Percentiles rank a stretch among this genome's conserved stretches.
These are phyloP conservation scores for Pipistrellus nathusii DNA, from an alignment of 2,797 vertebrate genomes.

Conservation along the genomic window DNA sequence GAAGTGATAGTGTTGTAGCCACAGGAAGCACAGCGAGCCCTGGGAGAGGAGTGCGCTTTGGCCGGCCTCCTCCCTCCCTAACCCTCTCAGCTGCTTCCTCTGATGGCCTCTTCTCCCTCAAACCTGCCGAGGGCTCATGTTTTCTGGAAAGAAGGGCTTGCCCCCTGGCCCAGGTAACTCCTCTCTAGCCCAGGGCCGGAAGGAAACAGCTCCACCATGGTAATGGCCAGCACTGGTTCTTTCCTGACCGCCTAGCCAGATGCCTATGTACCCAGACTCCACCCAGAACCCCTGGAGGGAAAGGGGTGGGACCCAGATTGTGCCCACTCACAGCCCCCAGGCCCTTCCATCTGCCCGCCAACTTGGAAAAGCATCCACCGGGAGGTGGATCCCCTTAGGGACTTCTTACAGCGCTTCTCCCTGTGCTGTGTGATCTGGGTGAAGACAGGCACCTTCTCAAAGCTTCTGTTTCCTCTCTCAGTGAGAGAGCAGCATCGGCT, in stretches of 20 bases:
- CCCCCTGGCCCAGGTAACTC: background rate
- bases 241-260: background rate
- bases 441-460: background rate
- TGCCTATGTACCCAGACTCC: background rate
- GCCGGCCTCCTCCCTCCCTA: too few species aligned
- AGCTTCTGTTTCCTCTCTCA: background rate
- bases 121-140: background rate
- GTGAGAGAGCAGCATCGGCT: rapidly evolving
- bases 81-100: background rate
- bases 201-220: background rate
- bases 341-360: background rate
- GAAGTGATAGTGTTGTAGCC: too few species aligned
- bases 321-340: background rate
- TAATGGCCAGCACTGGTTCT: background rate
- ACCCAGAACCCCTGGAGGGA: background rate
- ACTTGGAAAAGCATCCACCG: background rate
- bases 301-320: background rate
- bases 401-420: background rate
- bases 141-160: background rate
- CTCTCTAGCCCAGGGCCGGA: background rate
- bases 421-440: background rate
- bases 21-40: background rate
- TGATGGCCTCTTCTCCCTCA: background rate
- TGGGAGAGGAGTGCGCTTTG: background rate
- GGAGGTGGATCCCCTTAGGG: background rate